Evolutionary conservation across 2,113 vertebrate genomes (phyloP).

Genomic region (Mola mola): DNA sequence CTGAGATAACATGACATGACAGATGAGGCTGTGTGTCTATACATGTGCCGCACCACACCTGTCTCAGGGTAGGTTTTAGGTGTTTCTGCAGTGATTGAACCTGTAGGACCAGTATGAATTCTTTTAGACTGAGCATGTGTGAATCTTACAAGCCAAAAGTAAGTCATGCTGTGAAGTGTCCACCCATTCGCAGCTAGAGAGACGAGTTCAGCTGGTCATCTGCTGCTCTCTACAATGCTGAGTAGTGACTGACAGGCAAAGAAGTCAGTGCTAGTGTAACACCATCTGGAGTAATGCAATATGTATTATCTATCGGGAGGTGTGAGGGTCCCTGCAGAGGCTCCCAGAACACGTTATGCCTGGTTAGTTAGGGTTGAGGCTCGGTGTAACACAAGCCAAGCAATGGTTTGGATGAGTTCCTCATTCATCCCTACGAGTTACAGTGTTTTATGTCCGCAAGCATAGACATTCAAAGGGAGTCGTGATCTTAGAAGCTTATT

Average conservation of each 20-base stretch:
- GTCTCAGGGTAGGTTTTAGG: constrained; percentile 34
- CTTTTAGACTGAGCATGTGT: constrained; percentile 43
- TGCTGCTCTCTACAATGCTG: constrained; percentile 2
- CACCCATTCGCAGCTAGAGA: constrained; percentile 26
- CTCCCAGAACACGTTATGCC: not conserved
- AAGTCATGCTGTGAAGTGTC: no score
- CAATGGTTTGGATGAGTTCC: not conserved
- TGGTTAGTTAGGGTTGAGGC: not conserved
- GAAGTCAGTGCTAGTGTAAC: not conserved
- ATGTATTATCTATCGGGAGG: constrained; percentile 6
- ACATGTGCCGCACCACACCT: not conserved
- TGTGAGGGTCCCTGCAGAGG: not conserved
- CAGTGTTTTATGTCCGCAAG: constrained; percentile 21
- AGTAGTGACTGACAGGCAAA: not conserved
- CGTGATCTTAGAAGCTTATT: not conserved
- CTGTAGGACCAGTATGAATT: constrained; percentile 73
- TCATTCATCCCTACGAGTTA: not conserved
- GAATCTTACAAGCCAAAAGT: constrained; percentile 34
- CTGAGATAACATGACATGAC: constrained; percentile 46
- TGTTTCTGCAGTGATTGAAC: constrained; percentile 64
- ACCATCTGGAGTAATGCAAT: not conserved
- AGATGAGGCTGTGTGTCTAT: constrained; percentile 30
- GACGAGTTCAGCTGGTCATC: constrained; percentile 50
- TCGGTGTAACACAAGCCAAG: constrained; percentile 28
- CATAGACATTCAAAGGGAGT: not conserved